These are phyloP conservation scores for Lycocorax pyrrhopterus DNA, from an alignment of 2,113 vertebrate genomes.

Conservation along the genomic window DNA sequence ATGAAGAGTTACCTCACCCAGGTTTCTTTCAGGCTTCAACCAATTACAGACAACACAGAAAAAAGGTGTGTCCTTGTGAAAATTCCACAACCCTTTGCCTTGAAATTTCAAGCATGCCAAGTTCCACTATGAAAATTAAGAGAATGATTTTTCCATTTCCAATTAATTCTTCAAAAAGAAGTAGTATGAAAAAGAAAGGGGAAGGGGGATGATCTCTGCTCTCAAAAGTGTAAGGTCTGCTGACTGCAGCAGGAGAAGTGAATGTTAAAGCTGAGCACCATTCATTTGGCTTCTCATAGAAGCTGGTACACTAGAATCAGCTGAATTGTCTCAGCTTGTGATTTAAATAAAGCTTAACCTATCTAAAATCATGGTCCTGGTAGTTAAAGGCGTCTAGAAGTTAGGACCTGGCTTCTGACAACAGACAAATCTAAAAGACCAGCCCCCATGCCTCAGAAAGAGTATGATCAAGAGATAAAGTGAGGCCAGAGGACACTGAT, in stretches of 20 bases:
- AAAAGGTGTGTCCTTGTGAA: not conserved
- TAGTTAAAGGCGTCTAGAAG: not conserved
- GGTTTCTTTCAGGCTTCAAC: not conserved
- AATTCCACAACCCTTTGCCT: not conserved
- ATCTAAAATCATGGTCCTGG: not conserved
- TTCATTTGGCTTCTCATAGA: not conserved
- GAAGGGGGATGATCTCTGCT: not conserved
- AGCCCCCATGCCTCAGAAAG: not conserved
- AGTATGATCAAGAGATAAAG: not conserved
- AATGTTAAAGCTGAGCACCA: not conserved
- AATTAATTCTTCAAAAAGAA: not conserved
- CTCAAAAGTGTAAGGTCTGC: not conserved
- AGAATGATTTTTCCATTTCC: not conserved
- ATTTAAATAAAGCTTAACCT: not conserved
- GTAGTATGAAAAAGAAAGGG: not conserved
- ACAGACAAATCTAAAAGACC: not conserved
- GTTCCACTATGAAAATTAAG: not conserved
- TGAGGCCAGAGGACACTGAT: not conserved
- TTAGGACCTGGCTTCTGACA: not conserved
- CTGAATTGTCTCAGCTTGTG: not conserved
- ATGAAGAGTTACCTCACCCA: not conserved
- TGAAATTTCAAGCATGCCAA: not conserved
- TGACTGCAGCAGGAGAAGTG: not conserved
- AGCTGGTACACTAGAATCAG: not conserved
- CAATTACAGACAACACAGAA: not conserved